Conservation (phyloP, 2,113 vertebrate genomes). For the Seriola dumerili region DNA sequence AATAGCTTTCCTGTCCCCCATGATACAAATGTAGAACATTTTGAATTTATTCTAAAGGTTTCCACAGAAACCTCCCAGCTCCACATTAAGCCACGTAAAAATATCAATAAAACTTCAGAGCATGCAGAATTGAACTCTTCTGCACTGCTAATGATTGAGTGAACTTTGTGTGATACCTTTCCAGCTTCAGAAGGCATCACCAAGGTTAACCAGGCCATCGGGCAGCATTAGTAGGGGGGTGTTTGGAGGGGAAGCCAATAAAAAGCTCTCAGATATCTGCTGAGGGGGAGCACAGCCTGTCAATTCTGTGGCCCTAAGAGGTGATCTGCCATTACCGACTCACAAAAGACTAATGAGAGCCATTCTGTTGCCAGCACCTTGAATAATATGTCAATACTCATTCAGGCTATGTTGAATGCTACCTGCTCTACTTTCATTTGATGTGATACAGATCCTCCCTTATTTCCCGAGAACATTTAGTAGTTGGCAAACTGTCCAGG, state of each 20-base stretch:
- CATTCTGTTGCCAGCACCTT: conserved; percentile 84
- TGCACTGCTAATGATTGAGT: conserved; percentile 74
- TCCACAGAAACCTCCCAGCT: conserved; percentile 23
- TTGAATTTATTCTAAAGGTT: conserved; percentile 17
- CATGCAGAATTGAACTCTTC: conserved; percentile 60
- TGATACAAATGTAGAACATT: conserved; percentile 24
- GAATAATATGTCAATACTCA: conserved; percentile 85
- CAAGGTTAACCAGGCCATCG: conserved; percentile 82
- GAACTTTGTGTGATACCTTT: conserved; percentile 83
- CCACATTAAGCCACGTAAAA: conserved; percentile 48
- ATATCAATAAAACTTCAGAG: conserved; percentile 67
- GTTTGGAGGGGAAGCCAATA: conserved; percentile 83
- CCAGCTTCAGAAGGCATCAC: conserved; percentile 77
- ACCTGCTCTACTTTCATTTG: conserved; percentile 72
- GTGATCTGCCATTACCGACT: conserved; percentile 84
- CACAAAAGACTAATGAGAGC: conserved; percentile 87
- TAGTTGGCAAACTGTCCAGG: conserved; percentile 43
- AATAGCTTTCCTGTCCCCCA: not conserved
- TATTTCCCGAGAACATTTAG: conserved; percentile 37
- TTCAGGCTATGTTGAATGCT: conserved; percentile 72
- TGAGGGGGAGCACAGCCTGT: conserved; percentile 82
- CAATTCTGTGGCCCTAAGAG: conserved; percentile 85
- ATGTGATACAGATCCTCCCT: conserved; percentile 40
- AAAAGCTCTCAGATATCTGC: conserved; percentile 82
- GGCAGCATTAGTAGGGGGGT: conserved; percentile 78